Evolutionary conservation across 2,797 vertebrate species (phyloP).

Genomic region (Pseudomugil tenellus): DNA sequence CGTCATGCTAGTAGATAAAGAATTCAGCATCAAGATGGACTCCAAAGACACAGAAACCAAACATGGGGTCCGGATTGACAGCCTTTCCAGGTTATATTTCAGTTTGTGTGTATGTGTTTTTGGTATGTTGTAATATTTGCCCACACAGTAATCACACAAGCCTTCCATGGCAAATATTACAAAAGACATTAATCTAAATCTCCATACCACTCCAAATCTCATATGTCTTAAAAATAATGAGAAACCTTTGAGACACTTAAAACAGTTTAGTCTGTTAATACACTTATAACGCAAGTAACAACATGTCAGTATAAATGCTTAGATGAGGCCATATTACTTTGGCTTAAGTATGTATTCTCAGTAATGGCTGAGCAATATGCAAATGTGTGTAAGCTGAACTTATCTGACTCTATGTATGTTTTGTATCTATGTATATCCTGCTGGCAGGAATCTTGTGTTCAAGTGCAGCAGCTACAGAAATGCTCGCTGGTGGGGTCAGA

Average conservation of each 20-base stretch:
- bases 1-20: constrained; percentile 93
- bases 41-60: constrained; percentile 95
- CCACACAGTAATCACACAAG: neutral
- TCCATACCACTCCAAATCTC: neutral
- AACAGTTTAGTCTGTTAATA: neutral
- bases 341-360: neutral
- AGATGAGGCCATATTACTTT: neutral
- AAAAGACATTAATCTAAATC: no score
- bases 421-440: neutral
- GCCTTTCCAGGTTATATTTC: constrained; percentile 88
- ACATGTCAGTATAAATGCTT: neutral
- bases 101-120: neutral
- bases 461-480: constrained; percentile 96
- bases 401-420: constrained; percentile 1
- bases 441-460: constrained; percentile 89
- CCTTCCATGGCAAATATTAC: neutral
- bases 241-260: neutral
- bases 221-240: neutral
- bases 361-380: neutral
- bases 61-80: constrained; percentile 93
- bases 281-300: no score
- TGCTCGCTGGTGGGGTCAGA: constrained; percentile 96
- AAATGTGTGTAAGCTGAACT: neutral
- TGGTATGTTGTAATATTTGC: neutral
- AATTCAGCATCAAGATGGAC: constrained; percentile 95